phyloP scores from a whole-genome alignment of 2,797 vertebrate genomes.

The Characodon lateralis region DNA sequence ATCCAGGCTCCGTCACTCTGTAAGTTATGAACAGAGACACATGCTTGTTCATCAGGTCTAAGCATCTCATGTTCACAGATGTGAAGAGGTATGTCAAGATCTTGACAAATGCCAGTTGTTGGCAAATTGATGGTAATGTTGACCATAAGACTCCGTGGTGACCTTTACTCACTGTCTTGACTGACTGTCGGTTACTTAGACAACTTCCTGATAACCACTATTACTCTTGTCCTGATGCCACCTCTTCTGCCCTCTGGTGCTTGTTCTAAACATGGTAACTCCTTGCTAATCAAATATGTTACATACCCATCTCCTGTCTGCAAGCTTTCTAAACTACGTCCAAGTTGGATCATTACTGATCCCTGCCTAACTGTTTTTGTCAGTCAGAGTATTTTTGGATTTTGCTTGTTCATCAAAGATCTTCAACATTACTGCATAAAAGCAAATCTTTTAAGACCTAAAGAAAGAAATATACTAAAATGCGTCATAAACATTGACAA shows the following conservation, averaged over 20 bases:
- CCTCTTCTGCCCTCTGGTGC: not conserved
- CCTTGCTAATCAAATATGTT: no score
- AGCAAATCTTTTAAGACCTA: slow-evolving; percentile 40
- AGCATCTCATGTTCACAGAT: not conserved
- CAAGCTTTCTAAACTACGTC: no score
- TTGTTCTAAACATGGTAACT: no score
- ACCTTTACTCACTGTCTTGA: not conserved
- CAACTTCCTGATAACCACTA: not conserved
- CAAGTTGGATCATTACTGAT: no score
- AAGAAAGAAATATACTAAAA: slow-evolving; percentile 65
- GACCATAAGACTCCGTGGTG: not conserved
- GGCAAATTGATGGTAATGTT: not conserved
- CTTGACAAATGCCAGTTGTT: not conserved
- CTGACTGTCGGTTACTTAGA: not conserved
- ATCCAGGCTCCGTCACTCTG: no score
- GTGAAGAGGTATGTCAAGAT: not conserved
- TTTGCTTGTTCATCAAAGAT: slow-evolving; percentile 36
- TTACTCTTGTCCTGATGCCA: not conserved
- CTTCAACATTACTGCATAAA: slow-evolving; percentile 40
- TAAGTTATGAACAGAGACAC: not conserved
- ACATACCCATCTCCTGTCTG: no score
- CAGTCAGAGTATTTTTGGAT: slow-evolving; percentile 6
- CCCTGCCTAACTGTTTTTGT: not conserved
- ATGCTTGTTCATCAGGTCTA: not conserved
- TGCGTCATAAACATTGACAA: slow-evolving; percentile 30